phyloP scores from a whole-genome alignment of 2,888 invertebrate genomes.

The Hermaeophaga mercurialis region DNA sequence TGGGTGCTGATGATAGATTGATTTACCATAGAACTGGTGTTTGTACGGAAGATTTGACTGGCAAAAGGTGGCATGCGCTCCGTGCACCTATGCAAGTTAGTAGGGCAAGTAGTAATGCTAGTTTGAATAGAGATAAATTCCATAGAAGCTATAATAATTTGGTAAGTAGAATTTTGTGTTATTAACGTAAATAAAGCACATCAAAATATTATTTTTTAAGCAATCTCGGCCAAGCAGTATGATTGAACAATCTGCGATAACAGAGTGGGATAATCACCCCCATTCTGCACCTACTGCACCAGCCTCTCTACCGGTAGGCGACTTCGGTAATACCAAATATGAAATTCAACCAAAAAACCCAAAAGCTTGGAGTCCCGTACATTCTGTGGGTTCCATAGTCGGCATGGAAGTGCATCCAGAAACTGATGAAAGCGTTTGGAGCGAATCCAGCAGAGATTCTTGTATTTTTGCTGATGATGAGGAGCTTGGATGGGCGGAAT shows the following conservation, averaged over 20 bases:
- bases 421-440: conserved; percentile 80
- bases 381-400: conserved; percentile 82
- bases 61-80: conserved; percentile 84
- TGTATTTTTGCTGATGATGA: conserved; percentile 83
- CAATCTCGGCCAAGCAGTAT: conserved; percentile 61
- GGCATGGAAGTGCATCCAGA: conserved; percentile 87
- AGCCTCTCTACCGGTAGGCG: conserved; percentile 66
- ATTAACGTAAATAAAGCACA: too few relatives aligned
- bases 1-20: conserved; percentile 81
- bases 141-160: conserved; percentile 70
- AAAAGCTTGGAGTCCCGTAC: conserved; percentile 86
- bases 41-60: conserved; percentile 75
- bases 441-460: conserved; percentile 71
- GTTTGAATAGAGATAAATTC: conserved; percentile 58
- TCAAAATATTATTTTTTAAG: too few relatives aligned
- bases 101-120: conserved; percentile 80
- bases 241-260: conserved; percentile 62
- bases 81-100: conserved; percentile 83
- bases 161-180: conserved; percentile 51
- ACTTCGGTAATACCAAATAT: conserved; percentile 65
- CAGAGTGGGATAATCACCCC: conserved; percentile 73
- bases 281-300: conserved; percentile 74
- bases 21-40: conserved; percentile 83
- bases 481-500: conserved; percentile 78
- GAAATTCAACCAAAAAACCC: conserved; percentile 79